These are phyloP conservation scores for Excalfactoria chinensis DNA, from an alignment of 2,113 vertebrate species.

Conservation along the genomic window DNA sequence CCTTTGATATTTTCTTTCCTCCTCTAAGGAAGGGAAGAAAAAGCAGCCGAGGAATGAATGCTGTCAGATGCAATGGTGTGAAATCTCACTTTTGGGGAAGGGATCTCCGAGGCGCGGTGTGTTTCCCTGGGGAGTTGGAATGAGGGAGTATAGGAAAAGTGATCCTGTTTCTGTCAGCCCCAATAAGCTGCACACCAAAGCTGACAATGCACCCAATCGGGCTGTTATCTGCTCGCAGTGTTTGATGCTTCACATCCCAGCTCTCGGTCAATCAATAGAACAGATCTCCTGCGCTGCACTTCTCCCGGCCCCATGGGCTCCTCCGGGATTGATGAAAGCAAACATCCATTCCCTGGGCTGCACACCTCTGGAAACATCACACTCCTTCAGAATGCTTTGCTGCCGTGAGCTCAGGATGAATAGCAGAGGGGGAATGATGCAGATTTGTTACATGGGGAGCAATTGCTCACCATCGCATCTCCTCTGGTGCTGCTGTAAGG, in stretches of 20 bases:
- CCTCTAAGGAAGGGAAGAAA: constrained; percentile 15
- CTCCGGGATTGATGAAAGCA: constrained; percentile 49
- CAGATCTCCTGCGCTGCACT: constrained; percentile 31
- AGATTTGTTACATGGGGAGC: background rate
- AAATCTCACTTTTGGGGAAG: constrained; percentile 8
- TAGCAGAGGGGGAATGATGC: background rate
- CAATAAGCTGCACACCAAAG: background rate
- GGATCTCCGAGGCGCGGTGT: background rate
- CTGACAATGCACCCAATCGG: background rate
- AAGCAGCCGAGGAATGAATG: constrained; percentile 47
- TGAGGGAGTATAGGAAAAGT: background rate
- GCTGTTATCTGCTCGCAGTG: background rate
- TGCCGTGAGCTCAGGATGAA: background rate
- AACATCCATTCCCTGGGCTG: constrained; percentile 54
- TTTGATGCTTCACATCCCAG: background rate
- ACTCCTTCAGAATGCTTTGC: constrained; percentile 46
- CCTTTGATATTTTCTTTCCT: background rate
- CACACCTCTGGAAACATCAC: background rate
- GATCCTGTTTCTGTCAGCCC: background rate
- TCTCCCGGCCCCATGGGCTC: constrained; percentile 20
- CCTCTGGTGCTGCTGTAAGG: background rate
- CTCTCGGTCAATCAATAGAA: constrained; percentile 53
- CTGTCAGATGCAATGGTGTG: constrained; percentile 47
- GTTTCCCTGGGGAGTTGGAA: background rate
- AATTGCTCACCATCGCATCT: background rate